Evolutionary conservation across 2,113 vertebrate genomes (phyloP), one percentile per base, ranked within the genome.

Genomic region (Scopus umbretta): DNA sequence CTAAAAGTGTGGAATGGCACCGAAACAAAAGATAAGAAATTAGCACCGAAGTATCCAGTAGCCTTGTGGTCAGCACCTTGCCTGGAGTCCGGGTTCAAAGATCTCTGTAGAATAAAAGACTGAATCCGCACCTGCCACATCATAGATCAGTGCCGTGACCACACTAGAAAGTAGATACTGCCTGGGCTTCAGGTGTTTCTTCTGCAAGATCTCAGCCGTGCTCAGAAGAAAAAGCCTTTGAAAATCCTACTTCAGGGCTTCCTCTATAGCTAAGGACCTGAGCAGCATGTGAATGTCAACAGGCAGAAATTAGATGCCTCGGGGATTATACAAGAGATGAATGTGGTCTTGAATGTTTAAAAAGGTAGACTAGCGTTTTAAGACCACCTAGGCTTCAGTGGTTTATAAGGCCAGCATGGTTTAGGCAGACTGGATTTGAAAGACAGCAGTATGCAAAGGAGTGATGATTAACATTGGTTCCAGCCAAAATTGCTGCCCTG

Each of bases 181-280:
- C 26, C 52, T 72, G 73, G 61, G 47, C 30, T 87, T 26, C 73
- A 52, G 80, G 56, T 92, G 61, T 63, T 87, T 92, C 84, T 90
- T 65, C 89, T 2, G 3, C 93, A 76, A 86, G 79, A 83, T 74
- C 68, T 94, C 88, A 61, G 18, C 47, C 67, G 18, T 84, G 76
- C 70, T 91, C 65, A 72, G 56, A 95, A 89, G 61, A 52, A 89
- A 88, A 96, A 87, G 26, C 26, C 65, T 94, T 89, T 95, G 86
- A 94, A 92, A 92, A 89, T 34, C 19, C 34, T 45, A 9, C 70
- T 81, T 92, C 47, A 85, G 68, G 84, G 88, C 43, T 92, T 73
- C 43, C 30, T 52, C 43, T 90, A 27, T 6, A 87, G 61, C 65
- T 43, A 22, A 81, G 73, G 70, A 42, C 73, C 66, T 16, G 40